Evolutionary conservation across 1,140 invertebrate genomes (phyloP), one percentile per base, ranked within the genome.

Genomic region (Pemphigus obesinymphae): DNA sequence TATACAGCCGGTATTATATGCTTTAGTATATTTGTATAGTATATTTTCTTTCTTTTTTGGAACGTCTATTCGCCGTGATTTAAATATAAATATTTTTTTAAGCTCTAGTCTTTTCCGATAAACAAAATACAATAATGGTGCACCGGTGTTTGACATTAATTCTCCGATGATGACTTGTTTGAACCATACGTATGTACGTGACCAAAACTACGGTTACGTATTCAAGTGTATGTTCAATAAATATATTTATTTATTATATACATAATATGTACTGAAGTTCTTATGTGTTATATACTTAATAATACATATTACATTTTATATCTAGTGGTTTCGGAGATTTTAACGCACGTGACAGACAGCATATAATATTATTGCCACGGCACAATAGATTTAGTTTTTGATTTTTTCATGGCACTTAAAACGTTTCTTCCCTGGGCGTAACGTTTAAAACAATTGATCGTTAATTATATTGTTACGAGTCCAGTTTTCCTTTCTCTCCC

Each of bases 401-500:
- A 13, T 48, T n/a, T 31, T 48, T 73, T 73, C 29, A 26, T 73
- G 45, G 40, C 43, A 48, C 43, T 45, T 13, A 23, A 31, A 29
- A 7, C 26, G 13, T 31, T 50, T 31, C 15, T 50, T 50, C 1
- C 8, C 17, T n/a, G 26, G 43, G 26, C 70, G 68, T 50, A 50
- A 50, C 70, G 26, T 48, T 50, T 31, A 31, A 73, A 50, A 73
- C 70, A 73, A 73, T 73, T 45, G 70, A 48, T 73, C 70, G 70
- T 73, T 73, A 73, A 50, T 73, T 50, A 73, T 43, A 68, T 29
- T 29, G 40, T 72, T 29, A 20, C 13, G 23, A 2, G n/a, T n/a
- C 40, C 23, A 11, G 34, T 70, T 70, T 26, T 70, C 26, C 43
- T 26, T 31, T 73, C n/a, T 50, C n/a, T 50, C 43, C 70, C 26